phyloP scores from a whole-genome alignment of 92 coral and sea anemone genomes.

The Bergia puertoricense region DNA sequence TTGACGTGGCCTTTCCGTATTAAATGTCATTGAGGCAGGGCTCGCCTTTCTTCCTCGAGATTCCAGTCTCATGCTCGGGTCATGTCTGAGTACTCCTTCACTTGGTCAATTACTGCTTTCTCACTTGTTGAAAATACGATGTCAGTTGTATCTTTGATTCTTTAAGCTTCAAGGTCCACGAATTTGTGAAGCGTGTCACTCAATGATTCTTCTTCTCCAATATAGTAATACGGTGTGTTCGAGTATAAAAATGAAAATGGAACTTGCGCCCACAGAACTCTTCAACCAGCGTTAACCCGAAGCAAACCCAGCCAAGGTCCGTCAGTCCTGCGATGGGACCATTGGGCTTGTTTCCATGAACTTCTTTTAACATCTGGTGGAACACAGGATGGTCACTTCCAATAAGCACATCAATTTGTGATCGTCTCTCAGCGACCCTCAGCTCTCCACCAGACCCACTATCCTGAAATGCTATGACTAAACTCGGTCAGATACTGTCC shows the following conservation, averaged over 20 bases:
- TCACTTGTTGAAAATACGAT: not conserved
- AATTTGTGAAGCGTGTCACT: constrained; percentile 24
- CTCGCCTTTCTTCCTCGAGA: constrained; percentile 16
- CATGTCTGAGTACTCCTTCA: not conserved
- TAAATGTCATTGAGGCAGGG: constrained; percentile 22
- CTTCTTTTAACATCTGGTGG: constrained; percentile 4
- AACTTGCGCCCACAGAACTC: not conserved
- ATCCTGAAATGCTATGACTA: too few relatives aligned
- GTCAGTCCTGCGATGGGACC: constrained; percentile 48
- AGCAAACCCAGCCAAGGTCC: constrained; percentile 52
- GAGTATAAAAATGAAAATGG: not conserved
- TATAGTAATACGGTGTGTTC: constrained; percentile 24
- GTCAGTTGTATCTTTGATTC: constrained; percentile 29
- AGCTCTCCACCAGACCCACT: too few relatives aligned
- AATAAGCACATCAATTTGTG: constrained; percentile 33
- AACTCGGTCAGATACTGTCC: too few relatives aligned
- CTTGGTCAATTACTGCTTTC: constrained; percentile 10
- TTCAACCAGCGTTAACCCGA: constrained; percentile 29
- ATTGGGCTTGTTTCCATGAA: not conserved
- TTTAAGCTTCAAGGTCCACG: constrained; percentile 41
- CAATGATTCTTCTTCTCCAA: not conserved
- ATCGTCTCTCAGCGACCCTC: not conserved
- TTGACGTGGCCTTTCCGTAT: too few relatives aligned
- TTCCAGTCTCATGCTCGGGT: not conserved
- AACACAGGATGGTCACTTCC: constrained; percentile 48